Evolutionary conservation across 2,888 invertebrate species (phyloP).

Genomic region (Platycheirus rosarum): DNA sequence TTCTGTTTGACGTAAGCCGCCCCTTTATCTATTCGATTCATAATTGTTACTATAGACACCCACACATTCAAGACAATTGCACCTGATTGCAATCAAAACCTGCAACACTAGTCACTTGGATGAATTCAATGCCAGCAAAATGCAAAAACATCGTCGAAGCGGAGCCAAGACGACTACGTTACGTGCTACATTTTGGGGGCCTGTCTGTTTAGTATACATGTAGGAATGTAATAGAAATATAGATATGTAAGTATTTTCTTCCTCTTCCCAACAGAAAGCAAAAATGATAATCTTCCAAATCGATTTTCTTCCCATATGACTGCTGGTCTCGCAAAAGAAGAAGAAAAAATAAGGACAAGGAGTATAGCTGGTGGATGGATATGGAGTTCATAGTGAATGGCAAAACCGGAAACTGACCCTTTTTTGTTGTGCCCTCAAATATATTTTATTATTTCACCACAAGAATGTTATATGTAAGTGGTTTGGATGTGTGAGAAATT

Average conservation of each 20-base stretch:
- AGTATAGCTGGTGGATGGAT: not conserved
- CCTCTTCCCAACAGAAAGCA: not conserved
- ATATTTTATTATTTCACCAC: conserved; percentile 17
- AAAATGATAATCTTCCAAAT: not conserved
- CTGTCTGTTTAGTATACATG: conserved; percentile 25
- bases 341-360: not conserved
- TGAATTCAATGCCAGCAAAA: not conserved
- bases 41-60: too few species aligned
- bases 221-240: not conserved
- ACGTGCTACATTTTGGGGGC: conserved; percentile 46
- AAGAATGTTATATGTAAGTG: not conserved
- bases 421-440: conserved; percentile 34
- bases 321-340: not conserved
- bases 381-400: conserved; percentile 1
- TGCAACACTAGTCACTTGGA: conserved; percentile 4
- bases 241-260: not conserved
- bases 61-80: conserved; percentile 32
- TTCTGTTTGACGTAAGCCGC: not conserved
- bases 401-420: conserved; percentile 56
- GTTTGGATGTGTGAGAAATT: not conserved
- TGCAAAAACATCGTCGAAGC: not conserved
- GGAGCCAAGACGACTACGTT: conserved; percentile 29
- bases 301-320: not conserved
- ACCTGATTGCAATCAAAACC: conserved; percentile 51
- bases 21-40: not conserved